Evolutionary conservation across 1,140 invertebrate genomes (phyloP), one percentile per base, ranked within the genome.

Genomic region (Phenacoccus solenopsis): DNA sequence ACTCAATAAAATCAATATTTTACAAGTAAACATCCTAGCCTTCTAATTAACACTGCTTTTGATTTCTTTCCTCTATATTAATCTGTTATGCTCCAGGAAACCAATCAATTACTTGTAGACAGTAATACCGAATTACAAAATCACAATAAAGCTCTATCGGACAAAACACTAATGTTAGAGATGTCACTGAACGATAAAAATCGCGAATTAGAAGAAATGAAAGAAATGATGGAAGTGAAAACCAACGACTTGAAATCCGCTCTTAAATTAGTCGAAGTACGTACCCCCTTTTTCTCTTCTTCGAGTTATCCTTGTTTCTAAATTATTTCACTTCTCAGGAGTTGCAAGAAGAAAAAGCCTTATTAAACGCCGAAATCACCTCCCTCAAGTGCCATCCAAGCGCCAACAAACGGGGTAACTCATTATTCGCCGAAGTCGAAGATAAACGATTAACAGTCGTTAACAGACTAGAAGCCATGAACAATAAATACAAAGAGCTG

Each of bases 391-490:
- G 30, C 30, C 68, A 59, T 69, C 32, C 70, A 1, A 68, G 28
- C n/a, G 25, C 64, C 10, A 57, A 64, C 0, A 56, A 68, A 16
- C 69, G 72, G 32, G 73, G 73, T n/a, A 74, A 74, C 32, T 74
- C 73, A 35, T 49, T 74, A 1, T 74, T 74, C 69, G 70, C 71
- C 27, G 73, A 74, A 68, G 72, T 74, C 12, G 73, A 74, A 24
- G 72, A 72, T 21, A 74, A 71, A 21, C 69, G 73, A 21, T 35
- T 68, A 68, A 30, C 24, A 2, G 56, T 72, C 27, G 69, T 38
- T 28, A 70, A 72, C 5, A 70, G 69, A 27, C 24, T 72, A 20
- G 71, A 72, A 30, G n/a, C 67, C 0, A 35, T 71, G 25, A 25
- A 68, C 2, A 69, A 70, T 9, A 74, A 74, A 67, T 74, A 74